These are phyloP conservation scores for Troglohyphantes excavatus DNA, from an alignment of 2,888 invertebrate genomes.

Conservation along the genomic window DNA sequence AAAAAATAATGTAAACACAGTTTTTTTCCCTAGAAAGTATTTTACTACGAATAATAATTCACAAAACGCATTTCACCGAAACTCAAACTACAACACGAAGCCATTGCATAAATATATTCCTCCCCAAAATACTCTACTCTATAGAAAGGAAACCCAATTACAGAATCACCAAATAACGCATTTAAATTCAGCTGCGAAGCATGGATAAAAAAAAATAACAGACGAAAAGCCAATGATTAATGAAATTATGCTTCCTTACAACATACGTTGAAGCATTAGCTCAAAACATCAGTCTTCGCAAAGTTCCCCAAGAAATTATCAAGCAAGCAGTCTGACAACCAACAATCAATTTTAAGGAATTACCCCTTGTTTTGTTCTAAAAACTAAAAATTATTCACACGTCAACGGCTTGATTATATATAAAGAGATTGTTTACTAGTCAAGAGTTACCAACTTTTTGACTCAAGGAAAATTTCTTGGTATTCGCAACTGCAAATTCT, in stretches of 20 bases:
- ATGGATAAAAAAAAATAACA: too few species aligned
- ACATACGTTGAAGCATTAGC: not conserved
- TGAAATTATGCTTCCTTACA: not conserved
- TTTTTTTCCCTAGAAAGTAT: too few species aligned
- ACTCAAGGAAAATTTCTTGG: not conserved
- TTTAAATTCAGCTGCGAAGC: too few species aligned
- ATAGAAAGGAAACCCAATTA: too few species aligned
- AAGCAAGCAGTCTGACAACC: not conserved
- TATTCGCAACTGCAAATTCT: not conserved
- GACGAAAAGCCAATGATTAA: not conserved
- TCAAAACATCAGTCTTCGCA: not conserved
- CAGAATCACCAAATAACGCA: too few species aligned
- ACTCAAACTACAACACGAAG: too few species aligned
- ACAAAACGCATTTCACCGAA: too few species aligned
- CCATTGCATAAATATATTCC: too few species aligned
- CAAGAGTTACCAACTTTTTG: not conserved
- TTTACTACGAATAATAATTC: too few species aligned
- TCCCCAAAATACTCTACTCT: too few species aligned
- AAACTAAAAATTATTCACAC: constrained; percentile 22
- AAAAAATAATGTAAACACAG: too few species aligned
- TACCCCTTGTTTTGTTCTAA: not conserved
- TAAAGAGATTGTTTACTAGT: constrained; percentile 1
- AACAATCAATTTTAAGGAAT: constrained; percentile 38
- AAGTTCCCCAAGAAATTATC: not conserved
- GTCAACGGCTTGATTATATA: constrained; percentile 14